Evolutionary conservation across 2,113 vertebrate genomes (phyloP), one percentile per base, ranked within the genome.

Genomic region (Varanus komodoensis): DNA sequence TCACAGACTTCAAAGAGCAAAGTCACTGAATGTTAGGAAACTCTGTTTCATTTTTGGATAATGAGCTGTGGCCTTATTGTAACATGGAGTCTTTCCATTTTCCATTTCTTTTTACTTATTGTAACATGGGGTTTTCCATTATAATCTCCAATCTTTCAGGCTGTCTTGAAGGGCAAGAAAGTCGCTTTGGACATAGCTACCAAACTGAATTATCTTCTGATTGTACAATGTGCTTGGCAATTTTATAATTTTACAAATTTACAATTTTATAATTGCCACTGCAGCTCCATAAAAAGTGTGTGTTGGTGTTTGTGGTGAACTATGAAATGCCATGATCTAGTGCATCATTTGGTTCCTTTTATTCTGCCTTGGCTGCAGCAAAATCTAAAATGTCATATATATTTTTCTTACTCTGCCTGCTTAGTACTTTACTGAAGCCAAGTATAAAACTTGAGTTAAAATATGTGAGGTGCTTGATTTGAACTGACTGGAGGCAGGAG

Each of bases 401-500:
- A 57, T 77, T 52, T 89, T 92, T 48, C 75, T 80, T 86, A 7
- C 82, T 79, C 89, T 88, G n/a, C 0, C 8, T 50, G 94, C 95
- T 93, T 87, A 44, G 44, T 89, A 90, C n/a, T n/a, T 89, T 93
- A 80, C 90, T 91, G 91, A 94, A 93, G 88, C 77, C 93, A 96
- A 80, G 90, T 34, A 97, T 93, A 92, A 44, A 92, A 93, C 91
- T 86, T 92, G 81, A 93, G 69, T 27, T 92, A 89, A 93, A 94
- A 67, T 95, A 14, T 38, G 81, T 94, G 77, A 54, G 25, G 86
- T 87, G 38, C 57, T 91, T 96, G 91, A 95, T 95, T 93, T 94
- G 84, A 95, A 95, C 68, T 95, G 88, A 93, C 84, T 92, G 92
- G 79, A 92, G 92, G 69, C 91, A 87, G 75, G 91, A 92, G 92